A percentile compares a stretch with the other conserved stretches of the same genome.
These are phyloP conservation scores for Galaxias olidus DNA, from an alignment of 2,797 vertebrate species.

Conservation along the genomic window DNA sequence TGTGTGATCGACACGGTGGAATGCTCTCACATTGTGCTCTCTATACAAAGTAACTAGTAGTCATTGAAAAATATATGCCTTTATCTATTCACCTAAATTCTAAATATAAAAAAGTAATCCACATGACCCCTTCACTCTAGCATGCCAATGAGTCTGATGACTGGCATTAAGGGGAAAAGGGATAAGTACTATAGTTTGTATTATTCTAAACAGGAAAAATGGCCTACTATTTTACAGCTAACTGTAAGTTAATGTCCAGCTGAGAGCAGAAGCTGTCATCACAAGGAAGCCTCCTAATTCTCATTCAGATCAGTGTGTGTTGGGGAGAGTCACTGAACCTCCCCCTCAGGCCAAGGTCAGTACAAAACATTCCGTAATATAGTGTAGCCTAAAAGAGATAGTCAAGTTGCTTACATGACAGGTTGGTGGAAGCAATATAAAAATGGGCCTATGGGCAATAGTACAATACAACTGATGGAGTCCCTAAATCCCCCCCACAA, in stretches of 20 bases:
- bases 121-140: neutral
- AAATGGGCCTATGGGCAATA: neutral
- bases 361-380: conserved; percentile 17
- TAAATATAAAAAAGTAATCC: neutral
- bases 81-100: neutral
- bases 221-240: no score
- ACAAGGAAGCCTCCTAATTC: conserved; percentile 57
- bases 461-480: no score
- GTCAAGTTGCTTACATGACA: neutral
- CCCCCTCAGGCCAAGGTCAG: conserved; percentile 65
- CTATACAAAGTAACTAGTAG: neutral
- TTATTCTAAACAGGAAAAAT: neutral
- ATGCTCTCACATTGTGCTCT: neutral
- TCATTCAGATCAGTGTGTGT: conserved; percentile 54
- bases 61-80: neutral
- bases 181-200: neutral
- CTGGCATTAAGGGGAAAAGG: neutral
- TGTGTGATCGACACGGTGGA: no score
- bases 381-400: neutral
- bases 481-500: no score
- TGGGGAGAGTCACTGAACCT: conserved; percentile 52
- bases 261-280: conserved; percentile 79
- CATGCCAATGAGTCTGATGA: neutral
- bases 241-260: conserved; percentile 62
- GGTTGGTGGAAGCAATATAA: conserved; percentile 17